Base-by-base conservation (phyloP, 2,888 invertebrate species). In the Tryphoninae sp. region DNA sequence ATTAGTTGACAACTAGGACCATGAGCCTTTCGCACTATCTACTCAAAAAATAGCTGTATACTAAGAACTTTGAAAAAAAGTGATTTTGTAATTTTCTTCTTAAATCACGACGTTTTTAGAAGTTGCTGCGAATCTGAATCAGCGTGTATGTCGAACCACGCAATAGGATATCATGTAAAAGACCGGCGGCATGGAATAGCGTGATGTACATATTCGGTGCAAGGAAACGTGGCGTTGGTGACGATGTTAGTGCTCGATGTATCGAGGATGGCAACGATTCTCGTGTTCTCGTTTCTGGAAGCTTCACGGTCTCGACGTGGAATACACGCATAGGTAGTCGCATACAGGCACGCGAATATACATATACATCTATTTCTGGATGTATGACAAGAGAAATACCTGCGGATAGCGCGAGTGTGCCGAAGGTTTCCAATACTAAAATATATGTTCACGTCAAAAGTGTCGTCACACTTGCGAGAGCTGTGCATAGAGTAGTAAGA, bases 381-480 rank as follows among this genome's bases (percentile, higher is more conserved):
- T 62, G 6, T 19, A 42, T 42, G 22, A 22, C 42, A 65, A 19
- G 49, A 79, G 81, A 80, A 84, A 84, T 45, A 45, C 45, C 45
- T 45, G 11, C 13, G 85, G 84, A 85, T 83, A 84, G 86, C 86
- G 87, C 83, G 85, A 83, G 85, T 86, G 85, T 86, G 87, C 58
- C 65, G 87, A 84, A 88, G 88, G 88, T 87, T 89, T 88, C 42
- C n/a, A 22, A 40, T 75, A 53, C 86, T 86, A 87, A 88, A 90
- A 89, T 89, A 89, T 87, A 89, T 89, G 90, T 79, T 79, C 89
- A 86, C 84, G 87, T 86, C 85, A 81, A 87, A 89, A 87, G 86
- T 87, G 86, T 87, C 87, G 86, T 86, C 85, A 85, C 86, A 61
- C 33, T 69, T 45, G 16, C 55, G 8, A 51, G 61, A 23, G 40